These are phyloP conservation scores for Syrrhaptes paradoxus DNA, from an alignment of 2,113 vertebrate species.

Conservation along the genomic window DNA sequence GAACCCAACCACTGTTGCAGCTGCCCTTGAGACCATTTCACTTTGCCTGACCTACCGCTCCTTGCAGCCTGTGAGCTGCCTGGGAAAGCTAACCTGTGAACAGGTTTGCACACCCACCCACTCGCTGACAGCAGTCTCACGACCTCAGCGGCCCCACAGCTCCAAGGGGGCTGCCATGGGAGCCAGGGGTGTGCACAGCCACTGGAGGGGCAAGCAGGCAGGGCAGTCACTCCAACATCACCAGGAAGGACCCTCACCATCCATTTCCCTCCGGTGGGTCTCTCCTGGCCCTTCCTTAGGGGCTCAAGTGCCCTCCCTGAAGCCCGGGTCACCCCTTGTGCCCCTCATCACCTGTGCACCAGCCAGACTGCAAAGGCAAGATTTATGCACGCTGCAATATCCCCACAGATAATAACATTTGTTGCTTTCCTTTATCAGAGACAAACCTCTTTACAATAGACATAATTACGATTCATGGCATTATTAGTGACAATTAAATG, in stretches of 20 bases:
- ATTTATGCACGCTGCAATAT: not conserved
- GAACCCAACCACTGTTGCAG: not conserved
- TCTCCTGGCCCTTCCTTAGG: not conserved
- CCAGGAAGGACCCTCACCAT: rapidly evolving
- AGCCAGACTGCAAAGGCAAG: not conserved
- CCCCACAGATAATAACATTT: not conserved
- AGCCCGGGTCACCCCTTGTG: not conserved
- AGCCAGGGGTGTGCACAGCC: rapidly evolving
- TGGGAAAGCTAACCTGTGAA: not conserved
- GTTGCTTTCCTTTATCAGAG: not conserved
- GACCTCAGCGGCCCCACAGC: not conserved
- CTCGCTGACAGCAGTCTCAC: not conserved
- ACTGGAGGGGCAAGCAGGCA: not conserved
- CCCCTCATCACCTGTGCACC: not conserved
- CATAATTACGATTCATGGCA: not conserved
- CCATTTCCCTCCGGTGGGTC: rapidly evolving
- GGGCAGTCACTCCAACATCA: rapidly evolving
- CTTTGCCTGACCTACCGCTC: not conserved
- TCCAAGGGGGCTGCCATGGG: not conserved
- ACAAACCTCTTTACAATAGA: not conserved
- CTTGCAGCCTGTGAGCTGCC: not conserved
- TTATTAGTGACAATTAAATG: not conserved
- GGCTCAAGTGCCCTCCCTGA: too few species aligned
- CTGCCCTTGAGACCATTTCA: rapidly evolving
- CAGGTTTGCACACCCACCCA: rapidly evolving